Evolutionary conservation across 37 sponge, comb jelly and placozoan genomes (phyloP), one percentile per base, ranked within the genome.

Genomic region (Diacarnus erythraeanus): DNA sequence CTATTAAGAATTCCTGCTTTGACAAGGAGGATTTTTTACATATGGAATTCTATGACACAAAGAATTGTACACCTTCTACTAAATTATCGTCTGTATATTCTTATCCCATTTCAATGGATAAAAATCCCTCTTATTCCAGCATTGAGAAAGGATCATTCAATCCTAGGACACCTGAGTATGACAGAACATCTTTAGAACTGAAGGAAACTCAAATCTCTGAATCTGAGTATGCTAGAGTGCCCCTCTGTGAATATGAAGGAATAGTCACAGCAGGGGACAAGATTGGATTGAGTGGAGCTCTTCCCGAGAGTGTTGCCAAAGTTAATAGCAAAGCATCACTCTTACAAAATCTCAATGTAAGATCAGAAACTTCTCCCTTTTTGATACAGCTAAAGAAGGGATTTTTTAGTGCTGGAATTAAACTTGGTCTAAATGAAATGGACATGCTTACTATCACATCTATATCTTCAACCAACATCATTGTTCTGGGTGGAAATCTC

Each of bases 401-500:
- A 12, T 58, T 89, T 23, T 57, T 82, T 57, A 83, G 87, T 6
- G 57, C 89, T 20, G 94, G 94, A 57, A 12, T 83, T 56, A 87
- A 57, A 27, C 51, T 86, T 20, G 64, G 33, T 10, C 30, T 51
- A 0, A 75, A 82, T 47, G 61, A 71, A 5, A 76, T 56, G 38
- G 94, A 90, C 23, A 70, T 64, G 75, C 57, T 94, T 35, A 51
- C 59, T 23, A 80, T 92, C 18, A 87, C 84, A 60, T 29, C 65
- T 21, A 33, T 92, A 31, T 51, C 76, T 1, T 68, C 78, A 26
- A 38, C 85, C 39, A 84, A 85, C 33, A 77, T 83, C 39, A 65
- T 92, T 23, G 38, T 61, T 35, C 85, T 86, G 41, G 86, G 86
- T 68, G 87, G 87, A 71, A 86, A 78, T n/a, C 71, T 91, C n/a